A percentile compares a stretch with the other conserved stretches of the same genome.
These are phyloP conservation scores for Metopia argyrocephala DNA, from an alignment of 2,888 invertebrate species.

Conservation along the genomic window DNA sequence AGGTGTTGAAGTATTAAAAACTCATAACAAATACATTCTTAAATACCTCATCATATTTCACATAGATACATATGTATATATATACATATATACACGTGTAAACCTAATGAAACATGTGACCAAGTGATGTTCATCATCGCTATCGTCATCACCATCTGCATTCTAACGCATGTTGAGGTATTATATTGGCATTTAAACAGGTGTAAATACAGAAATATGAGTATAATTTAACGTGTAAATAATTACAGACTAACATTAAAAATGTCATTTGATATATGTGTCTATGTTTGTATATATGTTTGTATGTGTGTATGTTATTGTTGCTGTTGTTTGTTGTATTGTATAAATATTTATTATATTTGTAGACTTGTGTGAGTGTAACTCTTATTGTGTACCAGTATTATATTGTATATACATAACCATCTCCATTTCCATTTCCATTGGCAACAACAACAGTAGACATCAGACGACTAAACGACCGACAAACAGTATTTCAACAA, in stretches of 20 bases:
- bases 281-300: not conserved
- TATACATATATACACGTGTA: not conserved
- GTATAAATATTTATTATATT: conserved; percentile 4
- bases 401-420: too few relatives aligned
- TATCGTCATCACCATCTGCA: not conserved
- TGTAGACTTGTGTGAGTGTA: not conserved
- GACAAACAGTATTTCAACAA: conserved; percentile 5
- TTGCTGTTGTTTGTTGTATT: not conserved
- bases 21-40: not conserved
- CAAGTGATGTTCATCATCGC: not conserved
- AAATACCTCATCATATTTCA: not conserved
- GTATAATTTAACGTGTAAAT: not conserved
- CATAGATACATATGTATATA: not conserved
- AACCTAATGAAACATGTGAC: not conserved
- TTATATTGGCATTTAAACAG: not conserved
- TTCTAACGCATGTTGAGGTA: not conserved
- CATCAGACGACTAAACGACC: not conserved
- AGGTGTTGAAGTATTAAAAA: conserved; percentile 14
- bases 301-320: not conserved
- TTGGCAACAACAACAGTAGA: conserved; percentile 30
- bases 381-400: not conserved
- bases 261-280: not conserved
- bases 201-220: not conserved
- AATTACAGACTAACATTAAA: not conserved
- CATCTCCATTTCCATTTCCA: conserved; percentile 22